These are phyloP conservation scores for Phalloptychus januarius DNA, from an alignment of 2,797 vertebrate species.

Conservation along the genomic window DNA sequence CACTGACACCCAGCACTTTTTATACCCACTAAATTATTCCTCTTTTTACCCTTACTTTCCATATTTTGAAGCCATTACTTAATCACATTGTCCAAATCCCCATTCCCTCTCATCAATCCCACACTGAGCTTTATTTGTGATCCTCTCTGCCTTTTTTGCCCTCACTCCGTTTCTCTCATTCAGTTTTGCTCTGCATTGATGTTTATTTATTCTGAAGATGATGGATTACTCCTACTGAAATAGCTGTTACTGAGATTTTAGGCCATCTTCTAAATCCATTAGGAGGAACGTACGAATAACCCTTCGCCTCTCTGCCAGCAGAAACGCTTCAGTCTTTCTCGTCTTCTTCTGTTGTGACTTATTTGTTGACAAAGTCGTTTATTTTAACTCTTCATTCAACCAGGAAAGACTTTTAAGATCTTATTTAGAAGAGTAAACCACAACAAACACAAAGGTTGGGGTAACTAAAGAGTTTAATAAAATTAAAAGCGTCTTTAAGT, in stretches of 20 bases:
- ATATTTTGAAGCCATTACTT: slow-evolving; percentile 79
- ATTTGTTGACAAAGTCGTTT: slow-evolving; percentile 58
- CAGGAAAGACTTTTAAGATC: background rate
- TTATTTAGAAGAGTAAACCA: background rate
- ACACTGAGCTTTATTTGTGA: slow-evolving; percentile 74
- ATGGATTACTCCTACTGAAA: slow-evolving; percentile 81
- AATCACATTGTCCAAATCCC: slow-evolving; percentile 83
- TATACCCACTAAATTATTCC: slow-evolving; percentile 64
- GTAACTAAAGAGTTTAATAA: background rate
- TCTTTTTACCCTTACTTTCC: slow-evolving; percentile 63
- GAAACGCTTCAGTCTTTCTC: slow-evolving; percentile 63
- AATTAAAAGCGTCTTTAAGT: background rate
- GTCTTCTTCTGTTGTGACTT: slow-evolving; percentile 62
- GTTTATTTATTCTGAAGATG: slow-evolving; percentile 75
- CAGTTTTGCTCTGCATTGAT: slow-evolving; percentile 64
- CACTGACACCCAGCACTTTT: slow-evolving; percentile 63
- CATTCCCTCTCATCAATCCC: slow-evolving; percentile 78
- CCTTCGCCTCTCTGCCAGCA: slow-evolving; percentile 66
- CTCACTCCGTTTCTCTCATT: slow-evolving; percentile 63
- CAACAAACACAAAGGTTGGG: background rate
- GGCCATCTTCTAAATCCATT: slow-evolving; percentile 82
- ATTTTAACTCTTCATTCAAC: slow-evolving; percentile 23
- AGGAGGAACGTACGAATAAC: slow-evolving; percentile 73
- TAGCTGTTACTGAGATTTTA: slow-evolving; percentile 82
- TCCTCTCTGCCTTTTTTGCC: slow-evolving; percentile 66